Conservation (phyloP, 2,888 invertebrate species). For the Megastigmus dorsalis region DNA sequence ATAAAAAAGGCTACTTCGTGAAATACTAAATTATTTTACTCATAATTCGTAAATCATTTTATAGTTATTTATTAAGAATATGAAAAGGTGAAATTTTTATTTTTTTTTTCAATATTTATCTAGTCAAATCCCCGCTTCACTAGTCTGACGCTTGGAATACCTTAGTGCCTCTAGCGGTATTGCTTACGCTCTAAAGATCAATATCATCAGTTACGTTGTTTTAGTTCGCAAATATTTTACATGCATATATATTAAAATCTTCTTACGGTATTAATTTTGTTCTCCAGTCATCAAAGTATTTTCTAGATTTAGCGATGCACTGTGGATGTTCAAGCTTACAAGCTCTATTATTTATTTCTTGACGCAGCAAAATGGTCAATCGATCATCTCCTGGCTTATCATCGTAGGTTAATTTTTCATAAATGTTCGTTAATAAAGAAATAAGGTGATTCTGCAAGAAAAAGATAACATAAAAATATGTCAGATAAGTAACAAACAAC, state of each 20-base stretch:
- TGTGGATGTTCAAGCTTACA: slow-evolving; percentile 77
- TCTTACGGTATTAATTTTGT: slow-evolving; percentile 42
- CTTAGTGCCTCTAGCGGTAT: no score
- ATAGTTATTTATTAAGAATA: background rate
- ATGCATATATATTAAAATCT: background rate
- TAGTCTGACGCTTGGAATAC: no score
- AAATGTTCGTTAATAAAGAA: slow-evolving; percentile 74
- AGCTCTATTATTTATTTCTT: slow-evolving; percentile 77
- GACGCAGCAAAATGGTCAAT: slow-evolving; percentile 77
- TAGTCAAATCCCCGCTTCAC: no score
- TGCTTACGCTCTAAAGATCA: no score
- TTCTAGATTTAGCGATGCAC: slow-evolving; percentile 74
- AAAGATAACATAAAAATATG: slow-evolving; percentile 18
- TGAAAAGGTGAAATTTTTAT: background rate
- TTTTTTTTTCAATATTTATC: no score
- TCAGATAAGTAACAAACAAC: no score
- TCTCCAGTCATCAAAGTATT: slow-evolving; percentile 73
- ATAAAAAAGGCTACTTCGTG: no score
- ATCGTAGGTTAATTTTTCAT: slow-evolving; percentile 75
- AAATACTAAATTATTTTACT: no score
- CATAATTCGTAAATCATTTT: background rate
- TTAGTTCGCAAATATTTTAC: background rate
- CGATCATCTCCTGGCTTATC: slow-evolving; percentile 75
- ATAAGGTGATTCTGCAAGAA: slow-evolving; percentile 56
- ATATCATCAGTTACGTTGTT: no score